Percentiles rank a stretch among this genome's conserved stretches.
phyloP scores from a whole-genome alignment of 2,888 invertebrate genomes.

The Terebella lapidaria region DNA sequence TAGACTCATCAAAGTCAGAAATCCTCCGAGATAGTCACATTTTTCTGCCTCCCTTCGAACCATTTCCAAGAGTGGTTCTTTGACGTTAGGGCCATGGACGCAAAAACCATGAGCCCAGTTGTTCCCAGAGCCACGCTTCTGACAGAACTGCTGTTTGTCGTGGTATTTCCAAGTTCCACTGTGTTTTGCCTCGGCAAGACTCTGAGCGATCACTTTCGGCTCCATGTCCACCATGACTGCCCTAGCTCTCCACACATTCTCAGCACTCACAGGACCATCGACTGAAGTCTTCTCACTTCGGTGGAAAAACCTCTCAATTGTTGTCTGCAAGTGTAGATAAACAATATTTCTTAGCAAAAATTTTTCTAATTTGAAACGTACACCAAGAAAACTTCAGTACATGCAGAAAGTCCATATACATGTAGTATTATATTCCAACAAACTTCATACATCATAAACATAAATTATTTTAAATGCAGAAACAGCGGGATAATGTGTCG shows the following conservation, averaged over 20 bases:
- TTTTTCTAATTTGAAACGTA: too few relatives aligned
- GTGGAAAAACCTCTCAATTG: too few relatives aligned
- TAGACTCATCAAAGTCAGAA: slow-evolving; percentile 49
- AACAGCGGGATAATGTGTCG: too few relatives aligned
- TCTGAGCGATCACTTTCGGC: slow-evolving; percentile 38
- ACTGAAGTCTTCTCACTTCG: too few relatives aligned
- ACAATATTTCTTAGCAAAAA: too few relatives aligned
- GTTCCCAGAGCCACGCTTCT: slow-evolving; percentile 52
- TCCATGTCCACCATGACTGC: slow-evolving; percentile 54
- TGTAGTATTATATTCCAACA: too few relatives aligned
- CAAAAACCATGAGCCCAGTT: slow-evolving; percentile 55
- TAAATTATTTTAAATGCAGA: too few relatives aligned
- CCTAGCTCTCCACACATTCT: slow-evolving; percentile 38
- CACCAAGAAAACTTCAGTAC: too few relatives aligned
- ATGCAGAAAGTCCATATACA: too few relatives aligned
- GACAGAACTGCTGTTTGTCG: slow-evolving; percentile 40
- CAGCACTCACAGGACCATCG: too few relatives aligned
- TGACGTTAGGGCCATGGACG: slow-evolving; percentile 39
- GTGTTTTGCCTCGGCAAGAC: slow-evolving; percentile 19
- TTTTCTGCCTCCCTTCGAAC: slow-evolving; percentile 50
- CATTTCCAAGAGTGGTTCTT: slow-evolving; percentile 38
- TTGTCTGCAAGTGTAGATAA: too few relatives aligned
- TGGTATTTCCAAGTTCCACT: slow-evolving; percentile 45
- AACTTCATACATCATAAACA: too few relatives aligned
- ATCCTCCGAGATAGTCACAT: slow-evolving; percentile 51